These are phyloP conservation scores for Drosophila trapezifrons DNA, from an alignment of 1,140 invertebrate genomes.

Conservation along the genomic window DNA sequence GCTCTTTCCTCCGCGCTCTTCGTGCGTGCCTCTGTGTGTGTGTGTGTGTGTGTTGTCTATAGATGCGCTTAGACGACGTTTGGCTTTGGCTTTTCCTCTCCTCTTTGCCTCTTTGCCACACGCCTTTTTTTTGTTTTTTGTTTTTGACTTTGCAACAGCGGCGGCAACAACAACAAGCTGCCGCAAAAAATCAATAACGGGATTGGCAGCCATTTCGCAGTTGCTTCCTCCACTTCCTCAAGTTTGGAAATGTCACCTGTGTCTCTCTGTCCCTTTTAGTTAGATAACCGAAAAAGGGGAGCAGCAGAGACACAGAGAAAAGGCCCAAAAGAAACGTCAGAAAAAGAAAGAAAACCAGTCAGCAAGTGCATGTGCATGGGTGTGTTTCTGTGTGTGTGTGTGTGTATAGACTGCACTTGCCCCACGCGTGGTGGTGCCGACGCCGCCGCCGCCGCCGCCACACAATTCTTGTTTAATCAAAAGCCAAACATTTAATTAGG, in stretches of 20 bases:
- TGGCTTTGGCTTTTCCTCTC: conserved; percentile 13
- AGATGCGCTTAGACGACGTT: conserved; percentile 32
- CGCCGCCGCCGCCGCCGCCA: neutral
- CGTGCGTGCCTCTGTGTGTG: neutral
- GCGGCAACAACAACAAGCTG: conserved; percentile 30
- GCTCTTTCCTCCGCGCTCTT: conserved; percentile 35
- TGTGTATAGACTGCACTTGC: conserved; percentile 8
- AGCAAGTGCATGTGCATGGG: conserved; percentile 11
- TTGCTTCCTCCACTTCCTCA: conserved; percentile 27
- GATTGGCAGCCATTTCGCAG: conserved; percentile 43
- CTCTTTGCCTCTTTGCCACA: conserved; percentile 21
- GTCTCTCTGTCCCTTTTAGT: conserved; percentile 10
- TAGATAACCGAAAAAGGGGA: conserved; percentile 29
- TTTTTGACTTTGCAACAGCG: conserved; percentile 22
- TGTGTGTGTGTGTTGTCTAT: conserved; percentile 24
- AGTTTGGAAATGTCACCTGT: conserved; percentile 38
- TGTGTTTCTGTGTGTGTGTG: conserved; percentile 13
- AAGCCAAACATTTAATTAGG: conserved; percentile 60
- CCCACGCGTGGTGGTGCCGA: conserved; percentile 13
- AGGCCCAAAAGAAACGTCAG: conserved; percentile 4
- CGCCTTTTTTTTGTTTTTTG: conserved; percentile 31
- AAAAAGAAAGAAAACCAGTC: conserved; percentile 13
- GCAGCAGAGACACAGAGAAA: conserved; percentile 2
- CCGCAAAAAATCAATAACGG: conserved; percentile 60
- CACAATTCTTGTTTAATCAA: conserved; percentile 45